Evolutionary conservation across 2,113 vertebrate genomes (phyloP).

Genomic region (Ameiurus melas): DNA sequence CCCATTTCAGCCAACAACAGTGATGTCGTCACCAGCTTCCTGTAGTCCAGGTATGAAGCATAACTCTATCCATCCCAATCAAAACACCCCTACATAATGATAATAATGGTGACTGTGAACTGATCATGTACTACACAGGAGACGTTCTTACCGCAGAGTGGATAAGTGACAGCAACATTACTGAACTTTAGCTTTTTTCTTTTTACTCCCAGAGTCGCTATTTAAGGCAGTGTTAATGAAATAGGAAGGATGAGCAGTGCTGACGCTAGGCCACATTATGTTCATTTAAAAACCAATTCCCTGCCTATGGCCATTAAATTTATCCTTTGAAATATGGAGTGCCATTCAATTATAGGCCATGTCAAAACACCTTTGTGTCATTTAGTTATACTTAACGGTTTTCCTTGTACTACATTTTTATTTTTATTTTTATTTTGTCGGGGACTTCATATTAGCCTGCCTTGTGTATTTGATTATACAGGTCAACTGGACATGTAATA

Average conservation of each 20-base stretch:
- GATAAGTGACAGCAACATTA: constrained; percentile 6
- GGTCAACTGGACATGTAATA: background rate
- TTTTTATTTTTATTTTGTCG: background rate
- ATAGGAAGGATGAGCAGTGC: constrained; percentile 10
- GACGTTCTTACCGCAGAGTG: background rate
- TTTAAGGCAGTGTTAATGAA: constrained; percentile 25
- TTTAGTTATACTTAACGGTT: constrained; percentile 10
- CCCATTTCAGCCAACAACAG: constrained; percentile 47
- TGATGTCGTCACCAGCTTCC: constrained; percentile 61
- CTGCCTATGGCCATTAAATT: constrained; percentile 12
- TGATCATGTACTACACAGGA: background rate
- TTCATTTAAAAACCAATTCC: constrained; percentile 36
- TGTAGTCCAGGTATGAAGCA: constrained; percentile 66
- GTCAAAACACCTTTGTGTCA: background rate
- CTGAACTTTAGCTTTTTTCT: background rate
- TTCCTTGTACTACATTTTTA: background rate
- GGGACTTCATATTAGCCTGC: background rate
- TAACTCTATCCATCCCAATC: background rate
- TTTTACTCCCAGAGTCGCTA: background rate
- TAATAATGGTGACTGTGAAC: background rate
- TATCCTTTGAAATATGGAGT: background rate
- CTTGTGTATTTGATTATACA: background rate
- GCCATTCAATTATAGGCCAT: constrained; percentile 14
- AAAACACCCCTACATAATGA: background rate
- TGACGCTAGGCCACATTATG: constrained; percentile 31